Percentiles rank a stretch among this genome's conserved stretches.
phyloP scores from a whole-genome alignment of 2,113 vertebrate species.

The Toxotes chatareus region DNA sequence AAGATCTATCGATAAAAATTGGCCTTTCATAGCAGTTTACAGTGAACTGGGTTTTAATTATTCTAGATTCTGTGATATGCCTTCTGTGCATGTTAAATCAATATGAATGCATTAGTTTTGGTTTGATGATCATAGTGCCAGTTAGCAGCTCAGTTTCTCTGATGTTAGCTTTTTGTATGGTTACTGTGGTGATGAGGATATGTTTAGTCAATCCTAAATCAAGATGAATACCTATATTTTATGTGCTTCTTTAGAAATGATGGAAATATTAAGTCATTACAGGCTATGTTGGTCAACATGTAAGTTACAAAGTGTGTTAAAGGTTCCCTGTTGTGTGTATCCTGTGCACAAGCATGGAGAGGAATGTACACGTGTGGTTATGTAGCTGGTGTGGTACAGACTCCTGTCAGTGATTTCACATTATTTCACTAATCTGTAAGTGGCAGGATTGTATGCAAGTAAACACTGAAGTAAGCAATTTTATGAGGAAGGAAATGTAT shows the following conservation, averaged over 20 bases:
- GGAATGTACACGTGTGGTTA: not conserved
- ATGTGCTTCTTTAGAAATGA: not conserved
- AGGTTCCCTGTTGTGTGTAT: not conserved
- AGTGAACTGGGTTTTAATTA: not conserved
- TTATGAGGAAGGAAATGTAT: too few relatives aligned
- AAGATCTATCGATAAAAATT: not conserved
- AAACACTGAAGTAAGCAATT: not conserved
- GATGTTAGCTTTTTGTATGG: not conserved
- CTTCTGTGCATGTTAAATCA: not conserved
- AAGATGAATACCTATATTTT: not conserved
- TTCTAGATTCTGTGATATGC: not conserved
- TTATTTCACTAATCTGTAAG: too few relatives aligned
- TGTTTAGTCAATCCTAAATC: not conserved
- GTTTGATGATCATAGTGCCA: not conserved
- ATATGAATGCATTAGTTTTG: not conserved
- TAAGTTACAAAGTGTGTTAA: not conserved
- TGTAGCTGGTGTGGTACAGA: not conserved
- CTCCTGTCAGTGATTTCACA: too few relatives aligned
- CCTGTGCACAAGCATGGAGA: not conserved
- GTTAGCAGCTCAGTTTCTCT: not conserved
- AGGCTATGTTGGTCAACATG: not conserved
- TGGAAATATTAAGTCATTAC: not conserved
- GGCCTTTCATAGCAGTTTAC: not conserved
- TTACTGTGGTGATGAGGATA: not conserved
- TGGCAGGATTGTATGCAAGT: not conserved